These are phyloP conservation scores for Allolobophora icterica DNA, from an alignment of 2,888 invertebrate genomes.

Conservation along the genomic window DNA sequence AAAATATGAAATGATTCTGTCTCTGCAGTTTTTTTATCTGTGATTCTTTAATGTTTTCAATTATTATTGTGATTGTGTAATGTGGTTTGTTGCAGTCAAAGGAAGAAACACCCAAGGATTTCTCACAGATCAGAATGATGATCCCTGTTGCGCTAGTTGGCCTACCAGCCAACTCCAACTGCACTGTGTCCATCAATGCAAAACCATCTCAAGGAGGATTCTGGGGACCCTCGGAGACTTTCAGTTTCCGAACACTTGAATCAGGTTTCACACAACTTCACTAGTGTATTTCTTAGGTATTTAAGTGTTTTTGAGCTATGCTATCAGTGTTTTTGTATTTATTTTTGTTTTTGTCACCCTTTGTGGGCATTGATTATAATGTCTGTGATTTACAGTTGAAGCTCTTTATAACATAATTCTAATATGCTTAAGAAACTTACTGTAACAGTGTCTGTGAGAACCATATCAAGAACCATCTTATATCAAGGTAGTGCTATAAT, in stretches of 20 bases:
- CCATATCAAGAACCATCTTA: too few relatives aligned
- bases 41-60: neutral
- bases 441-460: too few relatives aligned
- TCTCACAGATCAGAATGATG: neutral
- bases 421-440: too few relatives aligned
- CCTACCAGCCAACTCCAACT: slow-evolving; percentile 12
- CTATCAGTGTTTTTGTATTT: neutral
- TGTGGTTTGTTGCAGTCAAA: slow-evolving; percentile 15
- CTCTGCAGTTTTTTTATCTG: neutral
- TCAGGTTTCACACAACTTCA: neutral
- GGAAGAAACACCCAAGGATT: neutral
- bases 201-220: slow-evolving; percentile 25
- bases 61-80: neutral
- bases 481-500: too few relatives aligned
- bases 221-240: neutral
- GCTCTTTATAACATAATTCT: neutral
- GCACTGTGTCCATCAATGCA: neutral
- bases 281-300: neutral
- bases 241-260: neutral
- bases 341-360: neutral
- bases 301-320: neutral
- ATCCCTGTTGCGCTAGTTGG: neutral
- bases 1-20: neutral
- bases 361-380: neutral
- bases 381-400: neutral